Evolutionary conservation across 2,888 invertebrate genomes (phyloP).

Genomic region (Standfussiana lucernea): DNA sequence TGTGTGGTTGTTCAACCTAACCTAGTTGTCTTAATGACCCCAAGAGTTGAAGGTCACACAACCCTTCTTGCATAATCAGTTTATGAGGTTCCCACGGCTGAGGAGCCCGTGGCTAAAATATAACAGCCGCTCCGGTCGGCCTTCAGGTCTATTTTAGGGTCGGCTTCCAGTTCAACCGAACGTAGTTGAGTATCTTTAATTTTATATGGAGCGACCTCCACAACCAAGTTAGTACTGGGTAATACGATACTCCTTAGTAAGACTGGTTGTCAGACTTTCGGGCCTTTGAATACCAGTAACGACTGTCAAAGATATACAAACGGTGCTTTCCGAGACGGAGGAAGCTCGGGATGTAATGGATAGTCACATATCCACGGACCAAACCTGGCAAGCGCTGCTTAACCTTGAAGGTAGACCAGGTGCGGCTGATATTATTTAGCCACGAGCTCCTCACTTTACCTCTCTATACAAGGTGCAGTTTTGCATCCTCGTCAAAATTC

Average conservation of each 20-base stretch:
- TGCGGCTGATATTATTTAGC: not conserved
- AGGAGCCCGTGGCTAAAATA: not conserved
- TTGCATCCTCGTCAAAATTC: too few species aligned
- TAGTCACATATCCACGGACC: not conserved
- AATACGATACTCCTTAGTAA: too few species aligned
- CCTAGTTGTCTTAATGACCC: constrained; percentile 35
- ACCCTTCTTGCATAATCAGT: not conserved
- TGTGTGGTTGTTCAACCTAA: constrained; percentile 25
- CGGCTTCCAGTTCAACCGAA: too few species aligned
- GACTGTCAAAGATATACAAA: not conserved
- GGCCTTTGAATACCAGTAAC: too few species aligned
- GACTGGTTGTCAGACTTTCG: too few species aligned
- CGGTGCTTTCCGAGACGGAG: not conserved
- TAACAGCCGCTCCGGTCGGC: too few species aligned
- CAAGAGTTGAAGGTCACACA: constrained; percentile 14
- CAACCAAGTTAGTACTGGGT: too few species aligned
- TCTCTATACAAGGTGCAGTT: too few species aligned
- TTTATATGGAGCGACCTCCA: too few species aligned
- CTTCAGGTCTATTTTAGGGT: too few species aligned
- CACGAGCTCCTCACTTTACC: not conserved
- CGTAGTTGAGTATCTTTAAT: too few species aligned
- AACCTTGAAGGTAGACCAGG: not conserved
- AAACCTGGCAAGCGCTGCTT: not conserved
- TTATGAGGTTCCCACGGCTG: not conserved
- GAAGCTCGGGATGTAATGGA: not conserved